These are phyloP conservation scores for Eupleurogrammus muticus DNA, from an alignment of 2,797 vertebrate genomes.

Conservation along the genomic window DNA sequence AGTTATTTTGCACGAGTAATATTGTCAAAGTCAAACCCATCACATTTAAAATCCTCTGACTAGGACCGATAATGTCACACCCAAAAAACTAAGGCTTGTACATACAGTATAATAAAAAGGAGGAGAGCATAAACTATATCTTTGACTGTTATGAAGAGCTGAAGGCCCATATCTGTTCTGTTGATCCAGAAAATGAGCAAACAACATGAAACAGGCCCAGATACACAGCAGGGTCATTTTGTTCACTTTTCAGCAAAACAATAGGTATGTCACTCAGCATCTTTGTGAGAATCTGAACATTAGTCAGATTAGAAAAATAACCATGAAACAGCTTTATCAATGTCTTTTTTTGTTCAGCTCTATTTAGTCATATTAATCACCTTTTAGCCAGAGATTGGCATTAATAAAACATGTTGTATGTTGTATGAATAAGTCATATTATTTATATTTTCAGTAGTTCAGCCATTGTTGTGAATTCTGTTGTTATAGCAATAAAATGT, in stretches of 20 bases:
- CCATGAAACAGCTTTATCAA: not conserved
- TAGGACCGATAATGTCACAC: too few species aligned
- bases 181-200: slow-evolving; percentile 1
- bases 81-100: too few species aligned
- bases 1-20: too few species aligned
- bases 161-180: not conserved
- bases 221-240: not conserved
- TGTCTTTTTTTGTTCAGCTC: not conserved
- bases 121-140: too few species aligned
- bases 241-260: not conserved
- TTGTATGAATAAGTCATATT: slow-evolving; percentile 18
- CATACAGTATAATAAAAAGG: too few species aligned
- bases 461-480: not conserved
- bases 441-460: not conserved
- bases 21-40: too few species aligned
- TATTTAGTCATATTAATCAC: not conserved
- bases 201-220: too few species aligned
- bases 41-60: too few species aligned
- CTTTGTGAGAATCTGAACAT: not conserved
- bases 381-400: not conserved
- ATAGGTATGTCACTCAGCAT: not conserved
- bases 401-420: slow-evolving; percentile 25
- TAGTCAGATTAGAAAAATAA: not conserved
- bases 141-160: too few species aligned
- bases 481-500: not conserved